A percentile compares a stretch with the other conserved stretches of the same genome.
phyloP scores from a whole-genome alignment of 2,797 vertebrate genomes.

The Falco columbarius region DNA sequence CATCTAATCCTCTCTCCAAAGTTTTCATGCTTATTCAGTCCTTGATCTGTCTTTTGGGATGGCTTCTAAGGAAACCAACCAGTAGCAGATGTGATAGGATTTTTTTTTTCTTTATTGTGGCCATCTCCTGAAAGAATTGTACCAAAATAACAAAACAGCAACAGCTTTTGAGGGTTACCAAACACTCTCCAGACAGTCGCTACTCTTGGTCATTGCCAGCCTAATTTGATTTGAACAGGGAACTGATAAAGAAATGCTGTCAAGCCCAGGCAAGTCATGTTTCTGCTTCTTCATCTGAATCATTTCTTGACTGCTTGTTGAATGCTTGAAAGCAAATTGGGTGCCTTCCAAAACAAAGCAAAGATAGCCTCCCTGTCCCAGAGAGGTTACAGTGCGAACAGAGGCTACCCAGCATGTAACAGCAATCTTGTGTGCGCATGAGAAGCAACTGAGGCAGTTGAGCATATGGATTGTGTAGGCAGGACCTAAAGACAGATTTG shows the following conservation, averaged over 20 bases:
- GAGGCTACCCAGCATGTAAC: background rate
- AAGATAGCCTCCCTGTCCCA: conserved; percentile 41
- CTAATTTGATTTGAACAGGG: conserved; percentile 36
- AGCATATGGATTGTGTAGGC: background rate
- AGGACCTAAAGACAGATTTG: background rate
- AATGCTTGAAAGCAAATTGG: conserved; percentile 48
- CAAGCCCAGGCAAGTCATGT: conserved; percentile 39
- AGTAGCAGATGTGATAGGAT: conserved; percentile 40
- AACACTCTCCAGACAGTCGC: background rate
- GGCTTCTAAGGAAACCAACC: conserved; percentile 49
- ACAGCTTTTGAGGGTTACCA: background rate
- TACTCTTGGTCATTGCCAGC: background rate
- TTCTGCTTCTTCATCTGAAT: conserved; percentile 58
- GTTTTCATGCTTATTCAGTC: conserved; percentile 46
- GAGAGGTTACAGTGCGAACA: conserved; percentile 21
- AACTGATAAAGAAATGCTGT: conserved; percentile 53
- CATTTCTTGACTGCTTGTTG: conserved; percentile 50
- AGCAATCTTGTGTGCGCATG: rapidly evolving
- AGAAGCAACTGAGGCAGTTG: background rate
- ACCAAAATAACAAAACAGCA: conserved; percentile 23
- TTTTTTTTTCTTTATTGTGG: background rate
- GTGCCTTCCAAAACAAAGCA: conserved; percentile 55
- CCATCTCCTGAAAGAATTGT: conserved; percentile 9
- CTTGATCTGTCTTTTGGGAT: conserved; percentile 48
- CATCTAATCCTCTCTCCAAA: conserved; percentile 42